Percentiles rank a stretch among this genome's conserved stretches.
Conservation (phyloP, 2,113 vertebrate genomes). For the Anoplopoma fimbria region DNA sequence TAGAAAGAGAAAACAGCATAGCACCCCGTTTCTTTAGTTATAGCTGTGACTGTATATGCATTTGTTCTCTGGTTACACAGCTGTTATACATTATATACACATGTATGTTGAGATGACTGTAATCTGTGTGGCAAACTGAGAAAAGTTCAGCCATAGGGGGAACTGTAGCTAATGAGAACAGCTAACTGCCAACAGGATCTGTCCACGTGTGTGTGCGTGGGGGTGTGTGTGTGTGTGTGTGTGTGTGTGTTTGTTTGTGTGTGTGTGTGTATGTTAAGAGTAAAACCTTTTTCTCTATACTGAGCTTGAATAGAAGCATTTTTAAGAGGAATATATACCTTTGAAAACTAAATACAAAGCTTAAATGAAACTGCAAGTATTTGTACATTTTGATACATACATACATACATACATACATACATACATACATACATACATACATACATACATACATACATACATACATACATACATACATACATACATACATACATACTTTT, state of each 20-base stretch:
- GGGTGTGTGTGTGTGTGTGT: too few relatives aligned
- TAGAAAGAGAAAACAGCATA: neutral
- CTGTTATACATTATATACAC: neutral
- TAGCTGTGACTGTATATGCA: neutral
- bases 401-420: too few relatives aligned
- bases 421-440: too few relatives aligned
- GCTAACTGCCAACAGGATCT: conserved; percentile 21
- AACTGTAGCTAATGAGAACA: neutral
- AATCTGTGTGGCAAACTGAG: conserved; percentile 4
- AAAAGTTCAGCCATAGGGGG: neutral
- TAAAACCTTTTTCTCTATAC: neutral
- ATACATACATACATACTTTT: too few relatives aligned
- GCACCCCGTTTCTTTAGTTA: neutral
- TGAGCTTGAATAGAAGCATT: neutral
- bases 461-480: too few relatives aligned
- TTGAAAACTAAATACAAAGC: neutral
- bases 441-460: too few relatives aligned
- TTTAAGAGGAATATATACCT: neutral
- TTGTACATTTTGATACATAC: too few relatives aligned
- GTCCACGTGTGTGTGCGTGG: neutral
- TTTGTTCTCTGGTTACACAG: conserved; percentile 17
- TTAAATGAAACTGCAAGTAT: neutral
- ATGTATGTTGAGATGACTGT: conserved; percentile 4
- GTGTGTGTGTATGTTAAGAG: neutral
- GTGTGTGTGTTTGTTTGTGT: too few relatives aligned